A percentile compares a stretch with the other conserved stretches of the same genome.
Evolutionary conservation across 2,113 vertebrate genomes (phyloP).

Genomic region (Upupa epops): DNA sequence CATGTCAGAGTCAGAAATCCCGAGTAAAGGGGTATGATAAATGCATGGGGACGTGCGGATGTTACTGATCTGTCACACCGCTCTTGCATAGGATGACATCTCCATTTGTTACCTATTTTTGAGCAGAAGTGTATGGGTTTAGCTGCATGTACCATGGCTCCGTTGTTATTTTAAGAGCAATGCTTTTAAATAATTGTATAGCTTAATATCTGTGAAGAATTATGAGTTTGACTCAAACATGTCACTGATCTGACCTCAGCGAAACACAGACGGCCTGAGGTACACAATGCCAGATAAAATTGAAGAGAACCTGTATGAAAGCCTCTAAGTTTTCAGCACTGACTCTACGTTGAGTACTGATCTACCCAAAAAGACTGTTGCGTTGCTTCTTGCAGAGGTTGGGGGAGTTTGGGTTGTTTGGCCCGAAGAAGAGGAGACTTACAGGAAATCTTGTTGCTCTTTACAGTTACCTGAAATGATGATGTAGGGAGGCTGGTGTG

Average conservation of each 20-base stretch:
- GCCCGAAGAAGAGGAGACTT: too few species aligned
- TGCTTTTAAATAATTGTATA: conserved; percentile 31
- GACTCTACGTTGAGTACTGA: not conserved
- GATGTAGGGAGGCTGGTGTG: too few species aligned
- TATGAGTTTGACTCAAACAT: not conserved
- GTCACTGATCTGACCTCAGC: not conserved
- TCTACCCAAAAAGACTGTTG: not conserved
- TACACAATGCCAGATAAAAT: too few species aligned
- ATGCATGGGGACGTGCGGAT: not conserved
- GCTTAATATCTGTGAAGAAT: not conserved
- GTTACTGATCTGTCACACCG: not conserved
- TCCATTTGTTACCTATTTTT: not conserved
- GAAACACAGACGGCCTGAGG: too few species aligned
- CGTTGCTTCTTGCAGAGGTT: not conserved
- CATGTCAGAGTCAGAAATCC: not conserved
- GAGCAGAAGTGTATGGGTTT: not conserved
- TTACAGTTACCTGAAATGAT: too few species aligned
- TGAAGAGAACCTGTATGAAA: too few species aligned
- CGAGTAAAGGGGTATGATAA: not conserved
- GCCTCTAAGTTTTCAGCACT: not conserved
- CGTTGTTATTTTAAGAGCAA: not conserved
- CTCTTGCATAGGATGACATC: not conserved
- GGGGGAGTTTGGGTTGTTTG: too few species aligned
- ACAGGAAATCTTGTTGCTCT: too few species aligned
- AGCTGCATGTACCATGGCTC: not conserved